phyloP scores from a whole-genome alignment of 2,113 vertebrate species.

The Gobius niger region DNA sequence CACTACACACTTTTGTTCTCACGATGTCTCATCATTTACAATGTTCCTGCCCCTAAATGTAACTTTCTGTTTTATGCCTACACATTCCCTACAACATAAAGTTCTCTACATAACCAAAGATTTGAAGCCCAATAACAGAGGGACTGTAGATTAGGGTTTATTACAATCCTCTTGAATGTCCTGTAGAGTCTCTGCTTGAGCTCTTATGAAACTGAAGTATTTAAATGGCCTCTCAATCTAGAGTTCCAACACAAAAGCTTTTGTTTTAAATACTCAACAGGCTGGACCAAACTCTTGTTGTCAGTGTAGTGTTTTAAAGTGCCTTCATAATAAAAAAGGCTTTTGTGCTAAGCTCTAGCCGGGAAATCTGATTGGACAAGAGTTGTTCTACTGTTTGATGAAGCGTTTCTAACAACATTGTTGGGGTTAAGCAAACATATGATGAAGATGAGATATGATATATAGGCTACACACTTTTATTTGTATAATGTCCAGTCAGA shows the following conservation, averaged over 20 bases:
- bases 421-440: background rate
- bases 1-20: too few species aligned
- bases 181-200: background rate
- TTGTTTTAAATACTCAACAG: constrained; percentile 4
- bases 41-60: too few species aligned
- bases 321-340: background rate
- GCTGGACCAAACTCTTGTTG: background rate
- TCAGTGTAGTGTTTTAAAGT: constrained; percentile 1
- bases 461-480: too few species aligned
- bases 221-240: background rate
- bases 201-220: background rate
- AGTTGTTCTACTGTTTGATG: background rate
- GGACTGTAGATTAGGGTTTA: too few species aligned
- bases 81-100: background rate
- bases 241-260: background rate
- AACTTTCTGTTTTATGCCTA: too few species aligned
- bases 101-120: background rate
- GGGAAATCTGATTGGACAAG: background rate
- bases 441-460: too few species aligned
- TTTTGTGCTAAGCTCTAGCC: background rate
- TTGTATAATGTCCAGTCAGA: too few species aligned
- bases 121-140: too few species aligned
- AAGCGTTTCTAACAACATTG: background rate
- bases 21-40: too few species aligned
- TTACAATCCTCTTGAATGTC: background rate